Conservation (phyloP, 2,797 vertebrate genomes). For the Echiichthys vipera region DNA sequence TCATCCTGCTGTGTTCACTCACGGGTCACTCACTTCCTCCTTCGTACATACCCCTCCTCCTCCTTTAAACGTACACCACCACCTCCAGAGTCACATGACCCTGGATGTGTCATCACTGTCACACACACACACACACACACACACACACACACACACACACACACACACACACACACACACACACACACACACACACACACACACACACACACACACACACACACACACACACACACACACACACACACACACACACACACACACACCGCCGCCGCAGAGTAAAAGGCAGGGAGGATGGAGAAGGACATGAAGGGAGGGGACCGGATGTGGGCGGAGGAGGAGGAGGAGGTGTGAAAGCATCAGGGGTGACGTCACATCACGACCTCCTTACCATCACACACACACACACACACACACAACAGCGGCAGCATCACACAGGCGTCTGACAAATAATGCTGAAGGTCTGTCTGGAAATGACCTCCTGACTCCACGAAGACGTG, state of each 20-base stretch:
- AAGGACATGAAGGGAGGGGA: slow-evolving; percentile 58
- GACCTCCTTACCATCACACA: slow-evolving; percentile 58
- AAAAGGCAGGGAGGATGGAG: slow-evolving; percentile 47
- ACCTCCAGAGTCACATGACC: slow-evolving; percentile 68
- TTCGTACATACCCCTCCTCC: slow-evolving; percentile 36
- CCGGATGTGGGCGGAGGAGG: slow-evolving; percentile 53
- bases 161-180: slow-evolving; percentile 21
- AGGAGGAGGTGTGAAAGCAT: slow-evolving; percentile 47
- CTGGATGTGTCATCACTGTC: slow-evolving; percentile 47
- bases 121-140: slow-evolving; percentile 27
- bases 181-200: slow-evolving; percentile 28
- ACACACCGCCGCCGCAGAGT: slow-evolving; percentile 28
- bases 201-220: slow-evolving; percentile 27
- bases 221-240: slow-evolving; percentile 25
- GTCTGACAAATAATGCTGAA: slow-evolving; percentile 17
- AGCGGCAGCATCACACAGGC: not conserved
- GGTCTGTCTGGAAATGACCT: slow-evolving; percentile 32
- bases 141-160: slow-evolving; percentile 29
- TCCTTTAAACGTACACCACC: slow-evolving; percentile 17
- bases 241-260: slow-evolving; percentile 31
- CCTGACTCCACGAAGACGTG: slow-evolving; percentile 1
- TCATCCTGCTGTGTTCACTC: slow-evolving; percentile 42
- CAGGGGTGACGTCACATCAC: slow-evolving; percentile 72
- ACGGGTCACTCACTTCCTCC: slow-evolving; percentile 62
- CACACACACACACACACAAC: not conserved